Percentiles rank a stretch among this genome's conserved stretches.
phyloP scores from a whole-genome alignment of 2,113 vertebrate genomes.

The Leucopsar rothschildi region DNA sequence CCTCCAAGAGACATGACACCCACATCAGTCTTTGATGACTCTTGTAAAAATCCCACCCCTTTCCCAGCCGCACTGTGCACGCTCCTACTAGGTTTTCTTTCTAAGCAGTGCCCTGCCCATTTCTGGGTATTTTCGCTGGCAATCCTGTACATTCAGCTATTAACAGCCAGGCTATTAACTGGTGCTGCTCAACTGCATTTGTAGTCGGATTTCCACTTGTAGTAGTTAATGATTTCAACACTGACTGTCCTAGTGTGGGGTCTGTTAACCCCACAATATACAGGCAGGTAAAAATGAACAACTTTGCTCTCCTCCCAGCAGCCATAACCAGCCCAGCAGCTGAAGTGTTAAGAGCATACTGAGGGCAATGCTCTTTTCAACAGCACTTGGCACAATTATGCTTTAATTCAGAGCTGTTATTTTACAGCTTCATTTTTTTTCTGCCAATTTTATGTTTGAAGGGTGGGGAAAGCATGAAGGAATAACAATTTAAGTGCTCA shows the following conservation, averaged over 20 bases:
- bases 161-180: background rate
- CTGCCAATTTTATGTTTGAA: conserved; percentile 46
- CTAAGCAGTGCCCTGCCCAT: background rate
- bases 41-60: background rate
- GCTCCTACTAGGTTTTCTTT: background rate
- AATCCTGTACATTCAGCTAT: background rate
- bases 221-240: background rate
- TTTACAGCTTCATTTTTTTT: conserved; percentile 58
- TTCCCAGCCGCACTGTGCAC: background rate
- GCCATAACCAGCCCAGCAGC: background rate
- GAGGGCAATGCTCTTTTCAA: conserved; percentile 47
- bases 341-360: background rate
- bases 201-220: background rate
- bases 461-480: conserved; percentile 12
- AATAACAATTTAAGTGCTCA: conserved; percentile 29
- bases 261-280: background rate
- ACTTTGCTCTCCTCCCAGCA: background rate
- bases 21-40: background rate
- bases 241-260: fast-evolving
- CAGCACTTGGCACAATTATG: conserved; percentile 38
- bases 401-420: conserved; percentile 51
- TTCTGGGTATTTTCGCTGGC: background rate
- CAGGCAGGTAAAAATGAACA: conserved; percentile 1
- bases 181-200: background rate
- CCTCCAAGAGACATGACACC: background rate